Evolutionary conservation across 2,888 invertebrate species (phyloP), one percentile per base, ranked within the genome.

Genomic region (Phrixothrix hirtus): DNA sequence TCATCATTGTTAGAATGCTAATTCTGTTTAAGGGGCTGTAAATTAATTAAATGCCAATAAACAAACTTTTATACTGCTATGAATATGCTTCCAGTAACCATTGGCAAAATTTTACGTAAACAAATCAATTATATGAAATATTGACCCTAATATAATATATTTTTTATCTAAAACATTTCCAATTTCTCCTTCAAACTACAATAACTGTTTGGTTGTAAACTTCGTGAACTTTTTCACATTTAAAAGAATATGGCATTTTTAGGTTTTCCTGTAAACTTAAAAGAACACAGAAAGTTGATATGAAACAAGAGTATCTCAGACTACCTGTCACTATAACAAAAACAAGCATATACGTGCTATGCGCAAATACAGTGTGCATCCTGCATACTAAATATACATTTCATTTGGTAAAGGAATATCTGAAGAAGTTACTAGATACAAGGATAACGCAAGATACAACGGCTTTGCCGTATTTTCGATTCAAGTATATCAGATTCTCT

Each of bases 311-410:
- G 27, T 41, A 48, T 34, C 39, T 48, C 35, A 26, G 41, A 35
- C 25, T 48, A 48, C 48, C 48, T 48, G 48, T 48, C 48, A 48
- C 34, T 48, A 39, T 41, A 48, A 48, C 48, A 48, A 48, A 48
- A 48, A 48, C 48, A 48, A 48, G 25, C 48, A 41, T 35, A 27
- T 48, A 48, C 48, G 48, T 48, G 48, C 39, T 48, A 17, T 46
- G 41, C 39, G 48, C 48, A 48, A 48, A 48, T 48, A 48, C 41
- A 41, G 32, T 48, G 41, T 48, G 48, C 48, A 48, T 34, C 27
- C 39, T 32, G 48, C 39, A 48, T 48, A 48, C 41, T 34, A 48
- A 48, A 41, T 39, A 48, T 48, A 48, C 48, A 48, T 48, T 48
- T 48, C 48, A 48, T 48, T 48, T 48, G 25, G 26, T 41, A 48